Evolutionary conservation across 2,888 invertebrate species (phyloP).

Genomic region (Acanthacorydalis orientalis): DNA sequence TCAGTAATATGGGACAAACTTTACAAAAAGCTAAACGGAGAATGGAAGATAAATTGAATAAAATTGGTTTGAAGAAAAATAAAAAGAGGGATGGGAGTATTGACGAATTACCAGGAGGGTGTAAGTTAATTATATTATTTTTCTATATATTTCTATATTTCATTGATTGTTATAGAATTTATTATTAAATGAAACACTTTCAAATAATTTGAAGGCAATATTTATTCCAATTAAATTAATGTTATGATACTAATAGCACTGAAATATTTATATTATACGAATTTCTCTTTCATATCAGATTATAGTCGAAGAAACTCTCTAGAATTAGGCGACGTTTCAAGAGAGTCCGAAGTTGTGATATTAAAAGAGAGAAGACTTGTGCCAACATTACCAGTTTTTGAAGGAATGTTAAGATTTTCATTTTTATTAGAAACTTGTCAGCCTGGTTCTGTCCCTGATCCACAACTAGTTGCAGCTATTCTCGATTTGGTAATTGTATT

Average conservation of each 20-base stretch:
- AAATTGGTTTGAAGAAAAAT: constrained; percentile 67
- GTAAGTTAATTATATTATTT: constrained; percentile 29
- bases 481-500: constrained; percentile 64
- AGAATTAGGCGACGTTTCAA: constrained; percentile 60
- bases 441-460: constrained; percentile 92
- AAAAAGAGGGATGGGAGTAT: constrained; percentile 80
- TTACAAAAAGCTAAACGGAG: constrained; percentile 69
- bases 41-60: constrained; percentile 77
- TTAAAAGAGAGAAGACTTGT: constrained; percentile 77
- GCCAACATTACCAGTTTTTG: constrained; percentile 55
- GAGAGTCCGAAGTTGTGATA: constrained; percentile 77
- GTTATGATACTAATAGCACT: no score
- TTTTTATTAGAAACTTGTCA: constrained; percentile 90
- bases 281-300: constrained; percentile 35
- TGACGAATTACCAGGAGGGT: constrained; percentile 67
- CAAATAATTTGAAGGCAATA: constrained; percentile 1
- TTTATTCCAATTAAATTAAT: background rate
- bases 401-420: constrained; percentile 80
- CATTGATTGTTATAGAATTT: background rate
- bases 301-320: constrained; percentile 67
- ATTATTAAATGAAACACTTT: constrained; percentile 1
- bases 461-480: constrained; percentile 84
- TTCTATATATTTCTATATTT: no score
- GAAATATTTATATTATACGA: no score
- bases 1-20: constrained; percentile 42